Base-by-base conservation (phyloP, 2,888 invertebrate genomes). In the Oxystoma pomonae region DNA sequence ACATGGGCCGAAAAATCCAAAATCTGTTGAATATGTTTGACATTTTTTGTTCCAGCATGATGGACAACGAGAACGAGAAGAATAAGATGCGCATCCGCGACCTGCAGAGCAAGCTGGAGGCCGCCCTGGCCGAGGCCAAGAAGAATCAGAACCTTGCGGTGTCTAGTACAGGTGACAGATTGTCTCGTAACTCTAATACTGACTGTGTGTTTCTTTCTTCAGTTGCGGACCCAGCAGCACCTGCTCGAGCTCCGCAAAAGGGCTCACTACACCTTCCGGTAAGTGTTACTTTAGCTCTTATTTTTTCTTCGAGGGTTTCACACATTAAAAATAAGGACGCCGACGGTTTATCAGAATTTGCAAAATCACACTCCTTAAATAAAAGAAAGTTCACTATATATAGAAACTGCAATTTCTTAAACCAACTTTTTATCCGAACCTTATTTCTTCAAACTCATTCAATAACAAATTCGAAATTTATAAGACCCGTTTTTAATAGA, bases 31-130 rank as follows among this genome's bases (percentile, higher is more conserved):
- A 72, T 60, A 77, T 79, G 66, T 73, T n/a, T n/a, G n/a, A n/a
- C n/a, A n/a, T 35, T 35, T 35, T 35, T 35, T 35, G 63, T 52
- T 22, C 82, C 18, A 75, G 77, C 16, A 82, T 83, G 65, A 71
- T 83, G 59, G 82, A 82, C 69, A 80, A 77, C 62, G 81, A 81
- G 69, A 72, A 76, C 57, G 76, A 76, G 16, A 73, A 71, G 65
- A 71, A 73, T 50, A 75, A 72, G 61, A 59, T 65, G 65, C 70
- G 76, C 66, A 71, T 76, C 16, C 68, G 70, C 56, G 77, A 77
- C 18, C 70, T 77, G 22, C 78, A 80, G 67, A 63, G 67, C 55
- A 76, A 76, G 67, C 69, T 80, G 58, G 78, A 78, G 61, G 66
- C 72, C 55, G 73, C 76, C 56, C 61, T 72, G 21, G 68, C 70